Evolutionary conservation across 2,113 vertebrate species (phyloP).

Genomic region (Accipiter cooperii): DNA sequence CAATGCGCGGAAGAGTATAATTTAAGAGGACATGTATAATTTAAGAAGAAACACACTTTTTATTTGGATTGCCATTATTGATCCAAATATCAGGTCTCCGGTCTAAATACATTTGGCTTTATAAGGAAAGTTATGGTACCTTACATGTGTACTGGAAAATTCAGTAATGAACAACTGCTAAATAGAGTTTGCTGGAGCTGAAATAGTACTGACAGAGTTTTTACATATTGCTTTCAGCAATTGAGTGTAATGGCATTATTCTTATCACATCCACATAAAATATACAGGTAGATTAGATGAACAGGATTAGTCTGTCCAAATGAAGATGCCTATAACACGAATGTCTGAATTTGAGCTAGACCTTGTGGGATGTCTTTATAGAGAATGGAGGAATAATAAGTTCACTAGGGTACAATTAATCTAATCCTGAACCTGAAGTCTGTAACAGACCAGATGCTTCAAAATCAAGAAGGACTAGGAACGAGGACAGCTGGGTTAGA

Average conservation of each 20-base stretch:
- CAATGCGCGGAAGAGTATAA: background rate
- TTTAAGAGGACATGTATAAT: background rate
- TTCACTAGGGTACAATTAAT: background rate
- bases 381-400: background rate
- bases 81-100: background rate
- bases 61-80: slow-evolving; percentile 37
- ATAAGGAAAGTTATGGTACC: background rate
- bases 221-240: background rate
- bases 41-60: background rate
- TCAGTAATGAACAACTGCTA: background rate
- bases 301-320: background rate
- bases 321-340: background rate
- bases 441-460: background rate
- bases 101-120: background rate
- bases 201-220: background rate
- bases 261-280: background rate
- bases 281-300: background rate
- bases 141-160: background rate
- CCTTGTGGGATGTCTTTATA: background rate
- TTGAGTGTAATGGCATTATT: background rate
- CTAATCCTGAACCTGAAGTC: background rate
- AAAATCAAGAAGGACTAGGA: background rate
- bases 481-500: background rate
- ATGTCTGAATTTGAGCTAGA: background rate
- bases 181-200: background rate